These are phyloP conservation scores for Oreonectes daqikongensis DNA, from an alignment of 2,797 vertebrate genomes.

Conservation along the genomic window DNA sequence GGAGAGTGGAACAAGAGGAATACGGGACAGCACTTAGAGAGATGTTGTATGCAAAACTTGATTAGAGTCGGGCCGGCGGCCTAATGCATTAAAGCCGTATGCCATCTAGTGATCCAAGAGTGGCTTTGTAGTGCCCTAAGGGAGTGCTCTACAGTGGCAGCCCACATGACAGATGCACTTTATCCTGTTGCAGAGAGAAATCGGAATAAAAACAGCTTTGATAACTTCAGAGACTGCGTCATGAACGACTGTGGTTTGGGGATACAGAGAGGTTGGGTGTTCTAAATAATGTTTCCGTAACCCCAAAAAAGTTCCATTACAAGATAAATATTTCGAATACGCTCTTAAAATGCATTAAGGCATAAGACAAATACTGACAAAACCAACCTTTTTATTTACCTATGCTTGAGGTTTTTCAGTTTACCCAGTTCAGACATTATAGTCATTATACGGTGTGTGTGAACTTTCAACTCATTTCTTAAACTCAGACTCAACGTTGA, in stretches of 20 bases:
- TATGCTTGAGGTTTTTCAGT: no score
- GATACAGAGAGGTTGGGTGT: neutral
- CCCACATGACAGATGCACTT: constrained; percentile 38
- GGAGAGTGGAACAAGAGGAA: constrained; percentile 2
- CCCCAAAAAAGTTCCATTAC: neutral
- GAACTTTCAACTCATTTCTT: neutral
- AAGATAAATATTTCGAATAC: no score
- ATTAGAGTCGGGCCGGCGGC: constrained; percentile 35
- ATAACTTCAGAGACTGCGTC: constrained; percentile 28
- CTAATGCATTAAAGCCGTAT: constrained; percentile 36
- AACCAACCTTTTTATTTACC: no score
- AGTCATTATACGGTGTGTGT: neutral
- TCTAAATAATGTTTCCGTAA: neutral
- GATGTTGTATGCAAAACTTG: constrained; percentile 15
- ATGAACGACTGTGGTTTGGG: neutral
- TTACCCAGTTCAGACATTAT: no score
- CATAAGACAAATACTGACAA: no score
- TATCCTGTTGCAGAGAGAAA: constrained; percentile 28
- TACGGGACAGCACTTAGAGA: constrained; percentile 21
- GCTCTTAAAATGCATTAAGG: no score
- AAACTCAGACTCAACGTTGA: neutral
- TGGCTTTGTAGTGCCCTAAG: constrained; percentile 45
- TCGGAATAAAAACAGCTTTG: constrained; percentile 22
- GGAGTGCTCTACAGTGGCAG: constrained; percentile 25
- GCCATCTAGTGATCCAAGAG: constrained; percentile 36